These are phyloP conservation scores for Coboldia fuscipes DNA, from an alignment of 1,140 invertebrate genomes.

Conservation along the genomic window DNA sequence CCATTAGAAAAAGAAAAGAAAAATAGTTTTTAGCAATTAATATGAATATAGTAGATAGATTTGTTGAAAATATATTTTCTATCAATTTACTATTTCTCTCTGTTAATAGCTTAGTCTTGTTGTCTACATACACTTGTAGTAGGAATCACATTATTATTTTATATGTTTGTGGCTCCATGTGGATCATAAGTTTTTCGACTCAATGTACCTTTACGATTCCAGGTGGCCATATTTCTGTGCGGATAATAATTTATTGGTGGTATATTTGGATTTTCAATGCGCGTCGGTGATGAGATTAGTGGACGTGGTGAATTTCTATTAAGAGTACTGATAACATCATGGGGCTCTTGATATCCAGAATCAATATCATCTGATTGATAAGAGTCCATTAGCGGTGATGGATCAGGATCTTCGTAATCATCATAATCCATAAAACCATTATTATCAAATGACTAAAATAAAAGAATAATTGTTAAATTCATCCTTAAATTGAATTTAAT, in stretches of 20 bases:
- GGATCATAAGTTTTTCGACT: conserved; percentile 34
- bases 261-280: conserved; percentile 58
- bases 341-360: conserved; percentile 23
- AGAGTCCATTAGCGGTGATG: conserved; percentile 45
- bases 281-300: conserved; percentile 49
- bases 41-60: no score
- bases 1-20: no score
- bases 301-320: conserved; percentile 23
- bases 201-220: conserved; percentile 28
- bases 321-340: conserved; percentile 24
- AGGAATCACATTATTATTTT: background rate
- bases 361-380: conserved; percentile 38
- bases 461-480: no score
- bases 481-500: background rate
- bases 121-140: no score
- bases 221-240: conserved; percentile 20
- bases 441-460: conserved; percentile 41
- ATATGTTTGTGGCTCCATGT: conserved; percentile 15
- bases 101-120: no score
- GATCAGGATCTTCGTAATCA: conserved; percentile 39
- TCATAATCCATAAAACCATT: conserved; percentile 50
- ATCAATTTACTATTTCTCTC: no score
- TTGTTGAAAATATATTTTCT: no score
- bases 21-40: no score
- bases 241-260: conserved; percentile 51